Conservation (phyloP, 2,888 invertebrate species). For the Pandemis heparana region DNA sequence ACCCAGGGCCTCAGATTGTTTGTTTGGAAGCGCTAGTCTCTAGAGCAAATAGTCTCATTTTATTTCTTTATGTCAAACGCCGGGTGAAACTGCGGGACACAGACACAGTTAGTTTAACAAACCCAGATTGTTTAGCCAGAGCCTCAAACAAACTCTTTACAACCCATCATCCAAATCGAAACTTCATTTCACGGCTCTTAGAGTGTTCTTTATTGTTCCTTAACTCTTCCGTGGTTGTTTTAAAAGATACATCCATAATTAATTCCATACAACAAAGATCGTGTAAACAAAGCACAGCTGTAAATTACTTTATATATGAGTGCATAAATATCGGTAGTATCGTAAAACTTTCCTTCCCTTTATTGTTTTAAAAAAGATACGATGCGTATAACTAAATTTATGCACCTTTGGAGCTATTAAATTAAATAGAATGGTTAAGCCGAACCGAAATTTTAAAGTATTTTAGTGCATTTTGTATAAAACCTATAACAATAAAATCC, state of each 20-base stretch:
- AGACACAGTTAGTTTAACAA: too few relatives aligned
- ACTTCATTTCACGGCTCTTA: neutral
- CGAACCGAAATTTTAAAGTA: neutral
- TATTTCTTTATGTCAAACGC: too few relatives aligned
- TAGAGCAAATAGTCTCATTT: too few relatives aligned
- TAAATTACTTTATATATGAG: constrained; percentile 24
- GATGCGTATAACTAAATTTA: constrained; percentile 28
- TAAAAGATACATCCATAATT: constrained; percentile 14
- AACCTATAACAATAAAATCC: too few relatives aligned
- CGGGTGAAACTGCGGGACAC: too few relatives aligned
- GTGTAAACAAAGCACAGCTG: constrained; percentile 19
- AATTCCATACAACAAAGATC: constrained; percentile 25
- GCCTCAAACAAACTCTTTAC: neutral
- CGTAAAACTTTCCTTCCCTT: constrained; percentile 36
- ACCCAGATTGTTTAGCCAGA: neutral
- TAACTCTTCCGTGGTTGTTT: neutral
- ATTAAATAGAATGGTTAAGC: neutral
- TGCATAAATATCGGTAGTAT: constrained; percentile 31
- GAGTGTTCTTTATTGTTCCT: neutral
- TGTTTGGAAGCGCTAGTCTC: too few relatives aligned
- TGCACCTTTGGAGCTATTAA: constrained; percentile 16
- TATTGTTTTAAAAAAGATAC: constrained; percentile 40
- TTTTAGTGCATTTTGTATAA: too few relatives aligned
- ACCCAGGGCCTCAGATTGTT: too few relatives aligned
- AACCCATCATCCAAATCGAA: neutral